Conservation (phyloP, 2,113 vertebrate species). For the Probosciger aterrimus region DNA sequence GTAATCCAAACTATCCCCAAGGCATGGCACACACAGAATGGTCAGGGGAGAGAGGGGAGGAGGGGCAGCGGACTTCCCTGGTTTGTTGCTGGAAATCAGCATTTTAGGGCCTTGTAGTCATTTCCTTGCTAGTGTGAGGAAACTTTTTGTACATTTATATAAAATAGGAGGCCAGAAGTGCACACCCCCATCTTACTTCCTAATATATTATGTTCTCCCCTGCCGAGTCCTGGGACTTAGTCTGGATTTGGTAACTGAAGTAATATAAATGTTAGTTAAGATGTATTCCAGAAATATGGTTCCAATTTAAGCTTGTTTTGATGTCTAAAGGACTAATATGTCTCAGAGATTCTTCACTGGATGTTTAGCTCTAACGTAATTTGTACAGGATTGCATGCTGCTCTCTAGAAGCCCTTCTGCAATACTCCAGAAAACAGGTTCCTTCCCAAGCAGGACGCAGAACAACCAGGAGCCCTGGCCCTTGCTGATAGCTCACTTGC, state of each 20-base stretch:
- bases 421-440: conserved; percentile 39
- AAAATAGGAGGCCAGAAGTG: conserved; percentile 76
- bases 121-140: conserved; percentile 67
- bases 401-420: conserved; percentile 22
- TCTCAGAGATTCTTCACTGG: conserved; percentile 76
- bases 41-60: conserved; percentile 6
- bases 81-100: conserved; percentile 53
- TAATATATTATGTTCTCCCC: conserved; percentile 81
- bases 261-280: conserved; percentile 83
- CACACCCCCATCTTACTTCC: conserved; percentile 76
- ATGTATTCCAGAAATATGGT: conserved; percentile 81
- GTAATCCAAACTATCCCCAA: conserved; percentile 64
- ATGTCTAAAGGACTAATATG: conserved; percentile 80
- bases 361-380: conserved; percentile 72
- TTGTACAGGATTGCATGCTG: conserved; percentile 42
- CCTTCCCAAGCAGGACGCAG: conserved; percentile 74
- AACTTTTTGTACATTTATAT: conserved; percentile 78
- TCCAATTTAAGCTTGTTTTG: conserved; percentile 85
- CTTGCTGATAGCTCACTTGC: conserved; percentile 64
- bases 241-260: conserved; percentile 82
- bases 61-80: conserved; percentile 7
- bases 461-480: conserved; percentile 54
- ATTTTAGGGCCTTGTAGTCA: conserved; percentile 71
- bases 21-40: conserved; percentile 44
- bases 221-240: conserved; percentile 74